A percentile compares a stretch with the other conserved stretches of the same genome.
phyloP scores from a whole-genome alignment of 2,888 invertebrate species.

The Microplitis manilae region DNA sequence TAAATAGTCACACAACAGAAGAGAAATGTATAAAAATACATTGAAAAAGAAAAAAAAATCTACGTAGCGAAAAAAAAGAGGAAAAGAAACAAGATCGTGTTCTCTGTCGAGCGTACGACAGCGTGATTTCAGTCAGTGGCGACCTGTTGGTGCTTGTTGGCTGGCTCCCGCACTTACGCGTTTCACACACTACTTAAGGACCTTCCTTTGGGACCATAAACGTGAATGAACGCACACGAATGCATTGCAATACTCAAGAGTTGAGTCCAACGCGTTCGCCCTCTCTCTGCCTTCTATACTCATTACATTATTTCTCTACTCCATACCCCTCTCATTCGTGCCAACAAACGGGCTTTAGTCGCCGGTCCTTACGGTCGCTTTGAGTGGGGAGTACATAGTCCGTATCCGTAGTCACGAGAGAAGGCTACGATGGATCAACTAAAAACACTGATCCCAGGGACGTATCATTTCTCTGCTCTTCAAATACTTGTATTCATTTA shows the following conservation, averaged over 20 bases:
- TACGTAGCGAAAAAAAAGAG: conserved; percentile 37
- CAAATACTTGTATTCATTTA: neutral
- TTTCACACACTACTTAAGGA: conserved; percentile 31
- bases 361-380: conserved; percentile 3
- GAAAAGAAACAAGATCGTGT: conserved; percentile 23
- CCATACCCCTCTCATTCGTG: conserved; percentile 38
- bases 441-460: conserved; percentile 30
- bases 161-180: conserved; percentile 64
- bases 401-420: conserved; percentile 31
- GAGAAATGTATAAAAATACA: conserved; percentile 38
- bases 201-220: conserved; percentile 24
- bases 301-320: conserved; percentile 36
- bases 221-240: conserved; percentile 43
- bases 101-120: conserved; percentile 51
- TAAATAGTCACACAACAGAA: conserved; percentile 30
- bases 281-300: conserved; percentile 14
- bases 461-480: conserved; percentile 5
- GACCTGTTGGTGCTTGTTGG: conserved; percentile 61
- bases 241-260: neutral
- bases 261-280: conserved; percentile 13
- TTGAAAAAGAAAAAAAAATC: conserved; percentile 33
- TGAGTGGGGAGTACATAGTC: conserved; percentile 23
- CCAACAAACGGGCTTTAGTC: conserved; percentile 28
- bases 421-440: conserved; percentile 42
- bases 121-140: conserved; percentile 62